Evolutionary conservation across 1,140 invertebrate species (phyloP), one percentile per base, ranked within the genome.

Genomic region (Bombus turneri): DNA sequence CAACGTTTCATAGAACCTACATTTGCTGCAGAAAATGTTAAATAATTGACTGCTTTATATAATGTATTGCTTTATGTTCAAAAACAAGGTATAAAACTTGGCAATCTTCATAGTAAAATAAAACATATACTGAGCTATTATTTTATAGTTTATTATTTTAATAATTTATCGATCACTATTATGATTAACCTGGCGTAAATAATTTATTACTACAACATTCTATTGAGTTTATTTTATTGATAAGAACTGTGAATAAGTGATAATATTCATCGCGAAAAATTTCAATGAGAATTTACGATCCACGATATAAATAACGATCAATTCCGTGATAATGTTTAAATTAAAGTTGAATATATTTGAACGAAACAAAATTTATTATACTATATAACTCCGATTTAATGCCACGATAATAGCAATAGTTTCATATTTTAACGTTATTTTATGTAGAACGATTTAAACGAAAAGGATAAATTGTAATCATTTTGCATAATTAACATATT

Each of bases 181-280:
- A 10, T n/a, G 0, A 4, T 28, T 62, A 28, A 13, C 18, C 0
- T 6, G 5, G 18, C 0, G 1, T 12, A 12, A 12, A 28, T n/a
- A n/a, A n/a, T n/a, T n/a, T 13, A n/a, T 12, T 62, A 62, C 1
- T 2, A n/a, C 10, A n/a, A 62, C 28, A 28, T 62, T 66, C 0
- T 18, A 8, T 15, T 15, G 0, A 15, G 31, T 64, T 64, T 5
- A 31, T 64, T 15, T 18, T 5, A 31, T 3, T 28, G 9, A 62
- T 62, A 62, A 62, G 9, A 62, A 62, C n/a, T 15, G 13, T 31
- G n/a, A 66, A 31, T 31, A 66, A 62, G 4, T 18, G 15, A 31
- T 66, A 31, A 64, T 31, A 31, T 31, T 31, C 62, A 8, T n/a
- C 5, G n/a, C 12, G 13, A 31, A 64, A 31, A 64, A 64, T 64